Evolutionary conservation across 2,888 invertebrate species (phyloP), one percentile per base, ranked within the genome.

Genomic region (Drepanosiphum platanoidis): DNA sequence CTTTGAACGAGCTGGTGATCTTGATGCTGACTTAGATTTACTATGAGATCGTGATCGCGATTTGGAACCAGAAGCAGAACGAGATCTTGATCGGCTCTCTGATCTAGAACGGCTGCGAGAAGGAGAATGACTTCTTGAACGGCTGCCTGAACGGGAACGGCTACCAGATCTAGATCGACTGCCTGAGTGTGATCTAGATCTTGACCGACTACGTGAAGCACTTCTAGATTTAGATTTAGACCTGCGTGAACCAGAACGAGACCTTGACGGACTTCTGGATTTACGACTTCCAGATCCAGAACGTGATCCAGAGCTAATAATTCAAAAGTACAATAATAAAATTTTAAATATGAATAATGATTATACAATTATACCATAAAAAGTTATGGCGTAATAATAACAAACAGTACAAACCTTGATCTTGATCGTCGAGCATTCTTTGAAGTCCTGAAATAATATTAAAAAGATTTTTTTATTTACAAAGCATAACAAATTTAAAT

Each of bases 241-340:
- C 4, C 39, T 64, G 15, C 36, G 64, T 61, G 86, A 86, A 74
- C 81, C 81, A 72, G 86, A 86, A 1, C 89, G 89, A 42, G 91
- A 91, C 87, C 90, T 90, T 9, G 91, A 91, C 1, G 90, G 88
- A 1, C 90, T 90, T 87, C 90, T 90, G 0, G 91, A 91, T 87
- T 89, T 90, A 0, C 90, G 90, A 88, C 91, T 88, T 91, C 83
- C 52, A 0, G 83, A 84, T 75, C 75, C n/a, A 42, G 83, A 88
- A 88, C 88, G 89, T 80, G 90, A 90, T 74, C 88, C 89, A 88
- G 87, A 89, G 8, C 88, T 88, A 0, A 88, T n/a, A 89, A 80
- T 87, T 86, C 4, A 9, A 22, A 7, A 27, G 89, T 90, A 77
- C 89, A 88, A 13, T 88, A 89, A 87, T 87, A 87, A 1, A 88